Evolutionary conservation across 2,888 invertebrate species (phyloP).

Genomic region (Zeuzera pyrina): DNA sequence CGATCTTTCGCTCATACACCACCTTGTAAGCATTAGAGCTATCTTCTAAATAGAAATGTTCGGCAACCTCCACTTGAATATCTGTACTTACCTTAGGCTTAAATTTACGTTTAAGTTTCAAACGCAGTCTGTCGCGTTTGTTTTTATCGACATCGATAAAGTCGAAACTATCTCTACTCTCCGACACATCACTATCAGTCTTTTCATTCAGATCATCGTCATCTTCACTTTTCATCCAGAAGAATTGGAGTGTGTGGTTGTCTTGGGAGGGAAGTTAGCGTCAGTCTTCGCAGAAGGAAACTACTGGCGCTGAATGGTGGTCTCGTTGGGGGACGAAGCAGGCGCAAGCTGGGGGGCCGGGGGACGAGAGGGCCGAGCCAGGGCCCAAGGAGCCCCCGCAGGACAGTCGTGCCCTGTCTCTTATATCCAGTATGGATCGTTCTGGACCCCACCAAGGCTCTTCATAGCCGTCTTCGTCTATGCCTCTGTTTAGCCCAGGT

Average conservation of each 20-base stretch:
- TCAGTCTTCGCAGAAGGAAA: conserved; percentile 73
- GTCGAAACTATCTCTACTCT: not conserved
- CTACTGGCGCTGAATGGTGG: conserved; percentile 75
- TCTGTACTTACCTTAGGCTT: not conserved
- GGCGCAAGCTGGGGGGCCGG: conserved; percentile 57
- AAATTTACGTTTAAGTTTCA: not conserved
- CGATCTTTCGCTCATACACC: conserved; percentile 16
- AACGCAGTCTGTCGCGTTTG: too few species aligned
- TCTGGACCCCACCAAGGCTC: conserved; percentile 39
- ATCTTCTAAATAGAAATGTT: not conserved
- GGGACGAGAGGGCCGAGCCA: conserved; percentile 55
- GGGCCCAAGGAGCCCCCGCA: conserved; percentile 55
- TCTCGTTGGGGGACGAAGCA: conserved; percentile 57
- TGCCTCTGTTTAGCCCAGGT: conserved; percentile 31
- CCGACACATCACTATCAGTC: not conserved
- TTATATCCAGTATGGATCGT: conserved; percentile 43
- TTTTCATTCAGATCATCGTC: not conserved
- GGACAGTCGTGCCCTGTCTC: conserved; percentile 53
- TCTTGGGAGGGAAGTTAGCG: conserved; percentile 37
- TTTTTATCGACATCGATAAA: too few species aligned
- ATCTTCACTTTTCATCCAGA: conserved; percentile 21
- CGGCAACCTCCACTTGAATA: not conserved
- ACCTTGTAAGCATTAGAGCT: conserved; percentile 3
- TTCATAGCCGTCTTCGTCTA: conserved; percentile 23
- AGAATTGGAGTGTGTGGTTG: conserved; percentile 18